Conservation (phyloP, 2,888 invertebrate genomes). For the Eucera pruinosa region DNA sequence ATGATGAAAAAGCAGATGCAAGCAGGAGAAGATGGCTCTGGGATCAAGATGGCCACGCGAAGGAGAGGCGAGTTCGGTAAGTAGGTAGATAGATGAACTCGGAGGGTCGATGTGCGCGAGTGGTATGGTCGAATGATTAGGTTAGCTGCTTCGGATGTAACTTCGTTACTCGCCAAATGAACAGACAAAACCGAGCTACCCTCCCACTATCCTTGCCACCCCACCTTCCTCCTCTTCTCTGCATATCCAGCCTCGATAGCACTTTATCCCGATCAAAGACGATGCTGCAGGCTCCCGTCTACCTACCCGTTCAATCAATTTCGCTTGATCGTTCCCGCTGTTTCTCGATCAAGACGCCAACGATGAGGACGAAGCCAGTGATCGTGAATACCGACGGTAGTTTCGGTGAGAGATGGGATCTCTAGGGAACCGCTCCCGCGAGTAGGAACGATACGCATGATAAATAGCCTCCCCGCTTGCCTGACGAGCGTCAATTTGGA, state of each 20-base stretch:
- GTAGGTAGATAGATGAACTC: conserved; percentile 29
- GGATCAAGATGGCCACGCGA: conserved; percentile 8
- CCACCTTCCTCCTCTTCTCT: conserved; percentile 18
- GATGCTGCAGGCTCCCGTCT: conserved; percentile 63
- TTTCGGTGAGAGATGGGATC: conserved; percentile 20
- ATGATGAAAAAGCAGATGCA: conserved; percentile 31
- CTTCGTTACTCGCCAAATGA: conserved; percentile 80
- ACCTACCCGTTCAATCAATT: conserved; percentile 75
- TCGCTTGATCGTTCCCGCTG: conserved; percentile 68
- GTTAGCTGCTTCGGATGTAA: conserved; percentile 79
- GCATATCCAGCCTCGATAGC: conserved; percentile 44
- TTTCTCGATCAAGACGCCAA: conserved; percentile 51
- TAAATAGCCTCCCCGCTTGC: conserved; percentile 37
- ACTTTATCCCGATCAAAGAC: conserved; percentile 74
- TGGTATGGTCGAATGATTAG: conserved; percentile 79
- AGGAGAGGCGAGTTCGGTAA: conserved; percentile 22
- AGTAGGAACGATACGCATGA: conserved; percentile 46
- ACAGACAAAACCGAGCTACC: conserved; percentile 73
- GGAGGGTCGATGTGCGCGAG: conserved; percentile 29
- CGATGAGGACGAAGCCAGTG: conserved; percentile 37
- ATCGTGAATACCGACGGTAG: conserved; percentile 25
- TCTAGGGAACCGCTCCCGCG: conserved; percentile 8
- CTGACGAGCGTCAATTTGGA: conserved; percentile 31
- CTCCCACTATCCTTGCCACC: conserved; percentile 24
- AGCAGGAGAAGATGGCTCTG: background rate